Evolutionary conservation across 2,888 invertebrate genomes (phyloP).

Genomic region (Tinea pellionella): DNA sequence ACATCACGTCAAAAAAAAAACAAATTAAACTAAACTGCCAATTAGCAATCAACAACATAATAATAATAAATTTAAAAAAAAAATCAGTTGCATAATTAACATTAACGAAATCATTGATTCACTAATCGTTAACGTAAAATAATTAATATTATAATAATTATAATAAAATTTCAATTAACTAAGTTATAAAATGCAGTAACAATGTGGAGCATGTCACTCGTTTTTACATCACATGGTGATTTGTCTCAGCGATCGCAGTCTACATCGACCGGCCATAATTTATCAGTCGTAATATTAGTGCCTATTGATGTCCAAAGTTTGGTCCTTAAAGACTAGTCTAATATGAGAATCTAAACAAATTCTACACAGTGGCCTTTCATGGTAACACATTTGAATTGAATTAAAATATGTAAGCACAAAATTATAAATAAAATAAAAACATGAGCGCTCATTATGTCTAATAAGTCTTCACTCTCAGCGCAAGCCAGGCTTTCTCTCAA

Average conservation of each 20-base stretch:
- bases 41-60: neutral
- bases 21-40: slow-evolving; percentile 9
- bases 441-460: slow-evolving; percentile 26
- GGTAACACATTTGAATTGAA: slow-evolving; percentile 48
- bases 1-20: slow-evolving; percentile 1
- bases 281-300: slow-evolving; percentile 3
- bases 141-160: neutral
- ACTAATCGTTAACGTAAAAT: neutral
- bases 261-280: neutral
- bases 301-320: slow-evolving; percentile 27
- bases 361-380: slow-evolving; percentile 30
- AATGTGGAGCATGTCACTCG: neutral
- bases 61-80: neutral
- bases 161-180: neutral
- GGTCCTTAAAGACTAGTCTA: slow-evolving; percentile 62
- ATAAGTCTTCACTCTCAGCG: slow-evolving; percentile 29
- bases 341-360: slow-evolving; percentile 41
- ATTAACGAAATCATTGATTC: neutral
- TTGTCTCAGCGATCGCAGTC: neutral
- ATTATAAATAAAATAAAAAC: slow-evolving; percentile 26
- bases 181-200: slow-evolving; percentile 3
- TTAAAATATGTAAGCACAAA: slow-evolving; percentile 33
- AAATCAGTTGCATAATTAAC: neutral
- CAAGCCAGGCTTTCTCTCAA: slow-evolving; percentile 54
- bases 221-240: neutral